Evolutionary conservation across 2,113 vertebrate species (phyloP), one percentile per base, ranked within the genome.

Genomic region (Phasianus colchicus): DNA sequence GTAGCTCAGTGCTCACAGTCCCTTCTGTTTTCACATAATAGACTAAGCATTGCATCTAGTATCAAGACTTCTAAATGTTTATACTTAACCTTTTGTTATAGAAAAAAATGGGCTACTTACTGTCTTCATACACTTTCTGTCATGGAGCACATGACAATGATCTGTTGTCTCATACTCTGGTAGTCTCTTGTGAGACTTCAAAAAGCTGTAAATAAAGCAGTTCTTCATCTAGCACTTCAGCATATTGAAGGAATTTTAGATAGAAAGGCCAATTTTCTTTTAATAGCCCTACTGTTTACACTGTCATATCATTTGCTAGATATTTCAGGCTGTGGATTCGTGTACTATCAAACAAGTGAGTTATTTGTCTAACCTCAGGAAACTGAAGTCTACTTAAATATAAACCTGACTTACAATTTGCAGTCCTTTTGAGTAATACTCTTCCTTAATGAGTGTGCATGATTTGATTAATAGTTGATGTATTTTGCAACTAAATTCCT

Each of bases 381-480:
- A 88, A 42, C 66, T 70, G 70, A 76, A 70, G 19, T 73, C 81
- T 82, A 38, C 57, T 65, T 73, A 87, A 84, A 63, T 90, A 76
- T 60, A 86, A 82, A 85, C 75, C 54, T 74, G 71, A 65, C 24
- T 83, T 52, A 82, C 19, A 69, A 3, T 93, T 96, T 86, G 32
- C 55, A 71, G 47, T 83, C 34, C 32, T 86, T 83, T 72, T 27
- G 70, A 83, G 88, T 83, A 89, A 60, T 74, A n/a, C 20, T 72
- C 16, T 86, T 75, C 14, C 83, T 92, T 95, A 90, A 75, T 78
- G 43, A 73, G 11, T 47, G 43, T 75, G 73, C 52, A 19, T 0
- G 8, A 32, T 90, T 92, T 95, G 86, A 29, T 83, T 92, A 95
- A 64, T 94, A 92, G 86, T 92, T 84, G 70, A 70, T 70, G 86